These are phyloP conservation scores for Alces alces DNA, from an alignment of 2,113 vertebrate genomes.

Conservation along the genomic window DNA sequence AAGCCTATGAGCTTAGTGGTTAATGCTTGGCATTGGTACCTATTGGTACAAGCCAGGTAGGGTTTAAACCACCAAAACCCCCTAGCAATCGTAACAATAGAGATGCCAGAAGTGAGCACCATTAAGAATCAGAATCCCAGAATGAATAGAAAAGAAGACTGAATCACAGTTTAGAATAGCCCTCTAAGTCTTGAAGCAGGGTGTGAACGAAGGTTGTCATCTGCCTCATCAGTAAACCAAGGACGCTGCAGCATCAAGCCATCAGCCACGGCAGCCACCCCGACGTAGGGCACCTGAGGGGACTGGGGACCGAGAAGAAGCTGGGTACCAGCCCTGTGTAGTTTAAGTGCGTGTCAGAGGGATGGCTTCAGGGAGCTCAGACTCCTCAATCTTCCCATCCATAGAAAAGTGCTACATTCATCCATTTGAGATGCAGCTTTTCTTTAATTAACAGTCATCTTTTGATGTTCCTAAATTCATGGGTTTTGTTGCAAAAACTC, in stretches of 20 bases:
- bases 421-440: not conserved
- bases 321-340: not conserved
- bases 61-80: not conserved
- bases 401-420: not conserved
- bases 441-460: not conserved
- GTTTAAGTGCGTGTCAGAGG: not conserved
- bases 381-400: not conserved
- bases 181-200: not conserved
- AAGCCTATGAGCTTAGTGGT: not conserved
- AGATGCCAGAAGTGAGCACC: not conserved
- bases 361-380: not conserved
- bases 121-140: not conserved
- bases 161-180: not conserved
- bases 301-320: not conserved
- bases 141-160: not conserved
- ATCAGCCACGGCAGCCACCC: not conserved
- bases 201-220: not conserved
- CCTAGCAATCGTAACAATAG: not conserved
- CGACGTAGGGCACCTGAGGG: accelerated
- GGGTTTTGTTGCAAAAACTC: not conserved
- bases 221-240: not conserved
- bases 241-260: not conserved
- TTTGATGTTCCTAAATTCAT: not conserved
- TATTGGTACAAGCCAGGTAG: not conserved
- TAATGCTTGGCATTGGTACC: not conserved